A percentile compares a stretch with the other conserved stretches of the same genome.
phyloP scores from a whole-genome alignment of 2,113 vertebrate genomes.

The Turnix velox region DNA sequence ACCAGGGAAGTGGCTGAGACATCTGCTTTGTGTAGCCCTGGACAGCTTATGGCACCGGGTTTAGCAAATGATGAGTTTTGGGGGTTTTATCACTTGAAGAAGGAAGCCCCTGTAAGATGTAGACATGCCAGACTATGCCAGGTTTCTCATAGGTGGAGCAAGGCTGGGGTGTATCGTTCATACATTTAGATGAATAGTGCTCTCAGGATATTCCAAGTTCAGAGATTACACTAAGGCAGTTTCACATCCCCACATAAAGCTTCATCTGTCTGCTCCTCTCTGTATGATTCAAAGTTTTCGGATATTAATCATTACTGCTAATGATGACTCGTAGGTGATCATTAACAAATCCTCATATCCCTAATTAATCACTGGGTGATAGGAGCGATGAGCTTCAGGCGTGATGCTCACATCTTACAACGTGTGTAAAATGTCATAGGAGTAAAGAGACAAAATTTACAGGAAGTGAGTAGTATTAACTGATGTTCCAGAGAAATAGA shows the following conservation, averaged over 20 bases:
- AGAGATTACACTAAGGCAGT: neutral
- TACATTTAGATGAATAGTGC: neutral
- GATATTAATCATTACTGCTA: neutral
- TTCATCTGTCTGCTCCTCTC: neutral
- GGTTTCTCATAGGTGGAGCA: neutral
- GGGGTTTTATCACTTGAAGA: neutral
- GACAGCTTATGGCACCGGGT: accelerated
- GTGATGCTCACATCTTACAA: neutral
- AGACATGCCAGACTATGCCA: neutral
- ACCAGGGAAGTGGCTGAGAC: neutral
- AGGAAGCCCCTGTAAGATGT: neutral
- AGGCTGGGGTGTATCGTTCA: neutral
- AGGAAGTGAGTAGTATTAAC: neutral
- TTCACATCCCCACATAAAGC: neutral
- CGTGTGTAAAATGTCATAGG: neutral
- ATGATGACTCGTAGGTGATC: neutral
- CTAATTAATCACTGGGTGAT: neutral
- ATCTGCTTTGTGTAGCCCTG: accelerated
- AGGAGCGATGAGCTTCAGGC: neutral
- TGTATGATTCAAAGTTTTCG: neutral
- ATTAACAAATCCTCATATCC: neutral
- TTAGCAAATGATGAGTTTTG: neutral
- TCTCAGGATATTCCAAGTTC: neutral
- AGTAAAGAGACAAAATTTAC: neutral
- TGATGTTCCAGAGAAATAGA: too few relatives aligned